phyloP scores from a whole-genome alignment of 2,797 vertebrate species.

The Hoplostethus atlanticus region DNA sequence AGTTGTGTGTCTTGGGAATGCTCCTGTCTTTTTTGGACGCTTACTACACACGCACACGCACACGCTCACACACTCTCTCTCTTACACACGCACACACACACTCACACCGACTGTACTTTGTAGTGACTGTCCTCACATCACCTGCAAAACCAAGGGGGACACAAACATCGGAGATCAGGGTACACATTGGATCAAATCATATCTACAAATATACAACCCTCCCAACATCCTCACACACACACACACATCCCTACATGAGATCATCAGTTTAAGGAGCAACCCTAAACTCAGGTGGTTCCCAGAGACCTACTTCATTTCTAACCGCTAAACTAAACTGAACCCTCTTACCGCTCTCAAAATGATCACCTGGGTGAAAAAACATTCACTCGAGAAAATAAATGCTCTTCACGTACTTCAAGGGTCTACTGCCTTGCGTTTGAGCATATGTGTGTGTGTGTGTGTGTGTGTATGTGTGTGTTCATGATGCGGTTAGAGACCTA shows the following conservation, averaged over 20 bases:
- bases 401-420: not conserved
- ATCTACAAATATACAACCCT: too few species aligned
- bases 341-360: too few species aligned
- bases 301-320: too few species aligned
- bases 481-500: not conserved
- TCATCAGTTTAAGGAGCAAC: too few species aligned
- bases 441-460: too few species aligned
- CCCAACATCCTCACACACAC: too few species aligned
- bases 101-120: conserved; percentile 20
- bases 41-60: conserved; percentile 29
- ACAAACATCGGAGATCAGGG: not conserved
- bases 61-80: not conserved
- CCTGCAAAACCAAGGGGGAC: conserved; percentile 56
- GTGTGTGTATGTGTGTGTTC: too few species aligned
- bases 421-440: not conserved
- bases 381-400: not conserved
- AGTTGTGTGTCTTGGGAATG: conserved; percentile 61
- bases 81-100: conserved; percentile 19
- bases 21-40: conserved; percentile 37
- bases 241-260: not conserved
- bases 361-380: too few species aligned
- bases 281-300: too few species aligned
- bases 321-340: too few species aligned
- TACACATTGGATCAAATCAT: too few species aligned
- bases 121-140: conserved; percentile 72